Percentiles rank a stretch among this genome's conserved stretches.
These are phyloP conservation scores for Eidolon helvum DNA, from an alignment of 2,113 vertebrate species.

Conservation along the genomic window DNA sequence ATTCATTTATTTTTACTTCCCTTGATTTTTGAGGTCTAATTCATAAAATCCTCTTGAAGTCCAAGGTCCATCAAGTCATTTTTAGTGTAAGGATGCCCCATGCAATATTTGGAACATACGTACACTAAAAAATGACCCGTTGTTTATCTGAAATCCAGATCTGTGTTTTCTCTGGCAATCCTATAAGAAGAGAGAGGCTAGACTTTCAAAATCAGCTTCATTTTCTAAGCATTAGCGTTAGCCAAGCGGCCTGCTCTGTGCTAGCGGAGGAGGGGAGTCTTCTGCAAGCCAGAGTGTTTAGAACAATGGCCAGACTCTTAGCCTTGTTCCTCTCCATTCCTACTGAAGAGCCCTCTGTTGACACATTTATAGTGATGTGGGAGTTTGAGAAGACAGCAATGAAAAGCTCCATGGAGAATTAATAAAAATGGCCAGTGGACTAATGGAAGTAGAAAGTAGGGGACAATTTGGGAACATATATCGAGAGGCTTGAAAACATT, in stretches of 20 bases:
- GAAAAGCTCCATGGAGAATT: not conserved
- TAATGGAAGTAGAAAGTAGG: not conserved
- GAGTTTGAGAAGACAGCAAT: not conserved
- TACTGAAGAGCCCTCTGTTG: not conserved
- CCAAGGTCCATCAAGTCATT: not conserved
- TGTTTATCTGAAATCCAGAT: not conserved
- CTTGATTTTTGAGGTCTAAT: too few species aligned
- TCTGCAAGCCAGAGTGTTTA: not conserved
- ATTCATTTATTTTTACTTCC: too few species aligned
- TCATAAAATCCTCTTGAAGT: too few species aligned
- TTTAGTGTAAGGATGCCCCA: not conserved
- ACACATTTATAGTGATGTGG: not conserved
- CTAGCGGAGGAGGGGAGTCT: not conserved
- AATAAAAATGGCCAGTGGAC: not conserved
- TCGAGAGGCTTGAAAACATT: not conserved
- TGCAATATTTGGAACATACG: not conserved
- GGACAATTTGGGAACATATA: not conserved
- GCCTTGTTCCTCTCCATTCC: too few species aligned
- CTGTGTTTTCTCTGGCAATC: not conserved
- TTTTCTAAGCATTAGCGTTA: not conserved
- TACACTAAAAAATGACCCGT: not conserved
- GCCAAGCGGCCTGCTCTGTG: not conserved
- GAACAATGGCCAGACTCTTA: not conserved
- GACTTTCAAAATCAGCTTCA: not conserved
- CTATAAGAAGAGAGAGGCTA: not conserved